Evolutionary conservation across 1,140 invertebrate genomes (phyloP).

Genomic region (Drosophila obscura): DNA sequence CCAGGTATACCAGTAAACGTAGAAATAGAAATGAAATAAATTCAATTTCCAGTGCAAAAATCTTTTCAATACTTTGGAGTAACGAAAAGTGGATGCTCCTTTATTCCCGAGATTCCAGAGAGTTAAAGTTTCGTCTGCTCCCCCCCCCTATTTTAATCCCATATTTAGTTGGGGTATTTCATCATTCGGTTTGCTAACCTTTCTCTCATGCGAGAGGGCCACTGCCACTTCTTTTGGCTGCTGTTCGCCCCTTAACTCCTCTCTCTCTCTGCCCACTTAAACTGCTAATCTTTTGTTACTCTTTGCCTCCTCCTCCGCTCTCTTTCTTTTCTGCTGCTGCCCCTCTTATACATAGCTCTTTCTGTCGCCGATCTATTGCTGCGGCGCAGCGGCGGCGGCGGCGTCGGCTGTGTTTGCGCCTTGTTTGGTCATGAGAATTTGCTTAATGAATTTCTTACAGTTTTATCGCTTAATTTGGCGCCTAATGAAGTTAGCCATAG

Average conservation of each 20-base stretch:
- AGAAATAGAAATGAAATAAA: too few species aligned
- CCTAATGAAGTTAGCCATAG: constrained; percentile 73
- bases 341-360: background rate
- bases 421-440: constrained; percentile 70
- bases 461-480: constrained; percentile 77
- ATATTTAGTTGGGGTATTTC: constrained; percentile 10
- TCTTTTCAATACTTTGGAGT: too few species aligned
- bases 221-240: background rate
- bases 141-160: too few species aligned
- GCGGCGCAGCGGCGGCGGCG: too few species aligned
- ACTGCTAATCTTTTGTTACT: constrained; percentile 32
- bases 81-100: too few species aligned
- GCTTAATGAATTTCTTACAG: constrained; percentile 75
- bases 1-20: too few species aligned
- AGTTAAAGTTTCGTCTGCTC: background rate
- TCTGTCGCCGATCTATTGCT: constrained; percentile 28
- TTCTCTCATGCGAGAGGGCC: constrained; percentile 30
- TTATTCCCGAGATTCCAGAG: too few species aligned
- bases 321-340: constrained; percentile 19
- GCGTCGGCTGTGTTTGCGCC: constrained; percentile 24
- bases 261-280: too few species aligned
- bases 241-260: too few species aligned
- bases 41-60: too few species aligned
- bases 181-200: constrained; percentile 7
- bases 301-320: constrained; percentile 13